phyloP scores from a whole-genome alignment of 1,140 invertebrate species.

The Parasteatoda tepidariorum region DNA sequence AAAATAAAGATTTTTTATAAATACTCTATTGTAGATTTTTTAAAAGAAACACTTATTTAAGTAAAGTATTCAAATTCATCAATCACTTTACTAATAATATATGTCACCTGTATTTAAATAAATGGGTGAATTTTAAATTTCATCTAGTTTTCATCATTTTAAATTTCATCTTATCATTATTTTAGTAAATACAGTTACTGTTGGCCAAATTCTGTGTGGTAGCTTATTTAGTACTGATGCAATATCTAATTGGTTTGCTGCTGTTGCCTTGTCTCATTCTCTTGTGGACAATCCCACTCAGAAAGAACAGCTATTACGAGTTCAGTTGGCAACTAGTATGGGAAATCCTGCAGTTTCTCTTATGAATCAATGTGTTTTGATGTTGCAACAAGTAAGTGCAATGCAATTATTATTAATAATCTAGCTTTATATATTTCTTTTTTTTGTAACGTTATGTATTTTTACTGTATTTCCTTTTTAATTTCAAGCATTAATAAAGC shows the following conservation, averaged over 20 bases:
- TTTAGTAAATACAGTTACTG: conserved; percentile 68
- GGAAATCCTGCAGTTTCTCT: conserved; percentile 87
- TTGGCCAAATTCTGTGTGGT: conserved; percentile 92
- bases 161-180: too few species aligned
- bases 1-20: too few species aligned
- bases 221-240: conserved; percentile 91
- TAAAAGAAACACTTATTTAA: too few species aligned
- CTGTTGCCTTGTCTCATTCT: conserved; percentile 89
- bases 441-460: too few species aligned
- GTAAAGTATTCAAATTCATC: too few species aligned
- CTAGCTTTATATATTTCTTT: conserved; percentile 22
- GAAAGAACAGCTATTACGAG: conserved; percentile 92
- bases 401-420: background rate
- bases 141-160: too few species aligned
- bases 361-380: conserved; percentile 85
- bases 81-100: too few species aligned
- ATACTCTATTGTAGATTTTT: too few species aligned
- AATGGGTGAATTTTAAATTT: too few species aligned
- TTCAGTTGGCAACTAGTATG: conserved; percentile 88
- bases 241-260: conserved; percentile 97
- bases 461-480: too few species aligned
- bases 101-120: too few species aligned
- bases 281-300: conserved; percentile 89
- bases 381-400: conserved; percentile 78
- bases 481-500: too few species aligned